Base-by-base conservation (phyloP, 2,113 vertebrate genomes). In the Cromileptes altivelis region DNA sequence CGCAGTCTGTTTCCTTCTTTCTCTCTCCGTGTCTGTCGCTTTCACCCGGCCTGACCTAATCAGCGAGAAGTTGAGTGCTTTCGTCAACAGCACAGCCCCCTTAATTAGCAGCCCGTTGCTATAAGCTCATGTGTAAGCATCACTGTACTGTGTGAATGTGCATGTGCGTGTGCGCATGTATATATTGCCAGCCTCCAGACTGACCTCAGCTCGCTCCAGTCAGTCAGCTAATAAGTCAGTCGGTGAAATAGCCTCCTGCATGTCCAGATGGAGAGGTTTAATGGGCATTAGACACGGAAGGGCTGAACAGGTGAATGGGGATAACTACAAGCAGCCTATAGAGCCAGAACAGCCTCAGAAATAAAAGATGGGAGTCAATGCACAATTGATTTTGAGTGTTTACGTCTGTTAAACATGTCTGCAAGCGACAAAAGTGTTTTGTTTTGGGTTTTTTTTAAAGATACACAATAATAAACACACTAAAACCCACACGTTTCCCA, bases 71-170 rank as follows among this genome's bases (percentile, higher is more conserved):
- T 88, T 75, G 87, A 94, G 92, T 82, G 89, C 88, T 80, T 91
- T 88, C 57, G 80, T 93, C 93, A 91, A 89, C 87, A 90, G 85
- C 45, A 3, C 84, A 75, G 82, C 73, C 74, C 90, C 80, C 62
- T 85, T 87, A 88, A 93, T 94, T 93, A 93, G 82, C 87, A 70
- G 77, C 78, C 75, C 14, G 21, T 69, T 84, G 74, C 84, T 78
- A 85, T 94, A 91, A 92, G 91, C 89, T 81, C 69, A 81, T 89
- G 80, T 88, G 87, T 87, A 91, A 91, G 89, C 86, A 85, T 84
- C 67, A 86, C 79, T 79, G 71, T 78, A 83, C 61, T 71, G 78
- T 67, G 73, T 77, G 88, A 91, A 62, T 18, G 82, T 73, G 25
- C 6, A 5, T 65, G 52, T 78, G 33, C 40, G 47, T 58, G 50